A percentile compares a stretch with the other conserved stretches of the same genome.
phyloP scores from a whole-genome alignment of 1,140 invertebrate genomes.

The Drosophila fuyamai region DNA sequence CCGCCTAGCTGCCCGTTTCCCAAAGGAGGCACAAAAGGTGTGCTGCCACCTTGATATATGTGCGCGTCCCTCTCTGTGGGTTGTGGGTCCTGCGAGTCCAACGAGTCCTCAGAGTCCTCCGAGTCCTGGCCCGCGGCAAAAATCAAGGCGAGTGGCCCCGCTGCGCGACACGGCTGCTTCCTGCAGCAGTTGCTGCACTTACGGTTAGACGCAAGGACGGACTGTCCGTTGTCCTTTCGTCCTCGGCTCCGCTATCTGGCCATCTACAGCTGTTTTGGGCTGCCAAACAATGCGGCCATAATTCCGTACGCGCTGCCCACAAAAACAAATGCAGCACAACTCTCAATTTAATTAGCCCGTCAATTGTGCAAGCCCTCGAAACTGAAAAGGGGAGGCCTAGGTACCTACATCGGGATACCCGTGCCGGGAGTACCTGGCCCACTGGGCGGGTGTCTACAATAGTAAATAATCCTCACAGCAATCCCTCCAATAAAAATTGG shows the following conservation, averaged over 20 bases:
- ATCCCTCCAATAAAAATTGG: no score
- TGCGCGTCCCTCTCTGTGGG: conserved; percentile 21
- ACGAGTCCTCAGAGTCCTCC: conserved; percentile 19
- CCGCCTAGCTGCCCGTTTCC: conserved; percentile 26
- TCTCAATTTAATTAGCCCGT: conserved; percentile 72
- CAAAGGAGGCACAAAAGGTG: conserved; percentile 61
- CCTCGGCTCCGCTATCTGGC: conserved; percentile 4
- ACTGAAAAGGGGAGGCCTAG: conserved; percentile 6
- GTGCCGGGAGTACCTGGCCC: conserved; percentile 6
- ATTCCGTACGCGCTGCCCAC: conserved; percentile 46
- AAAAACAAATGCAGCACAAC: conserved; percentile 38
- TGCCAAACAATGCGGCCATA: conserved; percentile 71
- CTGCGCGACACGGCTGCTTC: conserved; percentile 72
- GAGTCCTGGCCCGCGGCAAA: conserved; percentile 61
- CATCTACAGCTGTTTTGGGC: conserved; percentile 60
- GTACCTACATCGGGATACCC: not conserved
- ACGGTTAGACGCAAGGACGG: conserved; percentile 43
- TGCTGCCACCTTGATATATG: conserved; percentile 62
- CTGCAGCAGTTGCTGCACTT: conserved; percentile 53
- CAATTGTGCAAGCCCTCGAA: conserved; percentile 59
- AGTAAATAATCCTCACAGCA: no score
- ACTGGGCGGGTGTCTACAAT: not conserved
- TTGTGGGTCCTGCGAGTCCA: conserved; percentile 27
- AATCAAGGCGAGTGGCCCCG: conserved; percentile 74
- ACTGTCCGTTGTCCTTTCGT: conserved; percentile 1